Base-by-base conservation (phyloP, 2,888 invertebrate species). In the Diogma glabrata region DNA sequence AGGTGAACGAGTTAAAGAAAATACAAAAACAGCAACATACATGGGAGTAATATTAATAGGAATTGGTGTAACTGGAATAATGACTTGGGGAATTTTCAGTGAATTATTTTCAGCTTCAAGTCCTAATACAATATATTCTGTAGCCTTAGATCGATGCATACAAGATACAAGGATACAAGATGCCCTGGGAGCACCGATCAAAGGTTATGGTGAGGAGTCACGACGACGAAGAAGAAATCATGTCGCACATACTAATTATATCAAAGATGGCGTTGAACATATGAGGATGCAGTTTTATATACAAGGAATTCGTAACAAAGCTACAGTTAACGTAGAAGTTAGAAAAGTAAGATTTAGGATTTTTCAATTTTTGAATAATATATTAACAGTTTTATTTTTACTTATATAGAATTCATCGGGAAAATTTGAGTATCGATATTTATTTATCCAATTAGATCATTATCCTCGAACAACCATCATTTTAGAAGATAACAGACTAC, bases 201-300 rank as follows among this genome's bases (percentile, higher is more conserved):
- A 85, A 67, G 88, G 87, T 2, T 89, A 79, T 68, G 94, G 94
- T 0, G 92, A 93, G 67, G 87, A 88, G 65, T 85, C 84, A 1
- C 75, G 86, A 17, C 74, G 93, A 57, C 83, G 94, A 36, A 74
- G 92, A 55, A 75, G 91, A 40, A 81, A 86, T 56, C 90, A 90
- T 73, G 86, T 91, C 38, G 85, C 86, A 57, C 88, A 92, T 70
- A 72, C 78, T 45, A 72, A 77, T 38, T 93, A 84, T 67, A 74
- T 81, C 56, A 80, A 82, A 55, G 79, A 88, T 64, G 90, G 87
- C 16, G 75, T 77, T 12, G 78, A 82, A 56, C 84, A 86, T 60
- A 79, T 94, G 75, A 76, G 90, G 60, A 91, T 95, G 87, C 81
- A 84, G 63, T 95, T 94, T 69, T 87, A 93, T 63, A 76, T 94